phyloP scores from a whole-genome alignment of 2,797 vertebrate species.

The Aplochiton taeniatus region DNA sequence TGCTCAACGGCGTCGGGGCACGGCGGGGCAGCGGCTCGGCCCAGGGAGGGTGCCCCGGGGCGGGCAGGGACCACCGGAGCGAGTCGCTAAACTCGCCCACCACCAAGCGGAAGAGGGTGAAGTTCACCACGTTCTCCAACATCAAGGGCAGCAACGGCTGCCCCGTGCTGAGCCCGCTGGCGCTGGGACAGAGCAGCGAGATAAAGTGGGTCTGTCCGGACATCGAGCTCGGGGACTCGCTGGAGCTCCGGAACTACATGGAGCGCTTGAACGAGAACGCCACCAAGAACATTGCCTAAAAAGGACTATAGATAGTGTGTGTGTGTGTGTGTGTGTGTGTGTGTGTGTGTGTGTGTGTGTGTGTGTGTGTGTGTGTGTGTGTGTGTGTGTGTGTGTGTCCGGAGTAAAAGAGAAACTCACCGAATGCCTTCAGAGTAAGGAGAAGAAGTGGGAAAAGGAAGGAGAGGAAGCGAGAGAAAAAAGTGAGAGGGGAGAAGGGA shows the following conservation, averaged over 20 bases:
- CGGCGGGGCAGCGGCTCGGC: conserved; percentile 61
- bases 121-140: conserved; percentile 91
- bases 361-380: conserved; percentile 12
- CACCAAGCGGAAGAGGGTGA: conserved; percentile 91
- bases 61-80: conserved; percentile 72
- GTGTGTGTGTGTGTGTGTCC: conserved; percentile 33
- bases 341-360: conserved; percentile 34
- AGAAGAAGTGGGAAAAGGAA: conserved; percentile 16
- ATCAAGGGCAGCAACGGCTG: conserved; percentile 82
- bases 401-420: conserved; percentile 75
- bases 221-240: conserved; percentile 82
- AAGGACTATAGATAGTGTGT: conserved; percentile 18
- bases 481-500: background rate
- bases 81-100: conserved; percentile 88
- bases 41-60: conserved; percentile 68
- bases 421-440: conserved; percentile 78
- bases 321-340: conserved; percentile 4
- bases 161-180: conserved; percentile 83
- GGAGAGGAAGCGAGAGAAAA: conserved; percentile 7
- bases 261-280: conserved; percentile 85
- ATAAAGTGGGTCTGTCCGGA: conserved; percentile 93
- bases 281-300: conserved; percentile 73
- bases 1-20: conserved; percentile 75
- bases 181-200: conserved; percentile 81
- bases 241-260: conserved; percentile 86